Conservation (phyloP, 2,888 invertebrate species). For the Metellina segmentata region DNA sequence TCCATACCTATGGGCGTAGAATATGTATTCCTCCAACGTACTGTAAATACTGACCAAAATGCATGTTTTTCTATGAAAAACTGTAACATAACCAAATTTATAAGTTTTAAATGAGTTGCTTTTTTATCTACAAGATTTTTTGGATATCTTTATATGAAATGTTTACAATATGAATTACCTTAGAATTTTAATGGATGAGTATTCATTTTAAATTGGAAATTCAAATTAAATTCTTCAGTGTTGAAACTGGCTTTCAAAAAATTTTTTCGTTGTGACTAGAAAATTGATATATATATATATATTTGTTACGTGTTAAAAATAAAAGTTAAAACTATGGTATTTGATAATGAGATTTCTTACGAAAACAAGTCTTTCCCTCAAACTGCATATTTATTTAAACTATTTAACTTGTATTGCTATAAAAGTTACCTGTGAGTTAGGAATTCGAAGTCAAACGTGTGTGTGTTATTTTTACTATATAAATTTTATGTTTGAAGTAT, state of each 20-base stretch:
- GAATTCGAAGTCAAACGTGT: background rate
- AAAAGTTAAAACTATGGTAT: background rate
- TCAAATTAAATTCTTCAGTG: background rate
- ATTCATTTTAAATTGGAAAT: background rate
- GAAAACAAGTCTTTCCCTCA: constrained; percentile 17
- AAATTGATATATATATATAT: background rate
- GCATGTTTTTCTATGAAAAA: constrained; percentile 16
- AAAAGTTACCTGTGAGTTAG: background rate
- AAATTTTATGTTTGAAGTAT: background rate
- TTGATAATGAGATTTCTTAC: background rate
- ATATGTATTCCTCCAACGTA: no score
- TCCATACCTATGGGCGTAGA: background rate
- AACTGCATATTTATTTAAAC: constrained; percentile 8
- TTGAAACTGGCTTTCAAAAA: background rate
- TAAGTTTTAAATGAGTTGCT: background rate
- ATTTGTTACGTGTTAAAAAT: background rate
- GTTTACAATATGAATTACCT: background rate
- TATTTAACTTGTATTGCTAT: background rate
- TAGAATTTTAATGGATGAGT: background rate
- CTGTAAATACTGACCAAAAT: constrained; percentile 4
- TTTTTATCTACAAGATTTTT: background rate
- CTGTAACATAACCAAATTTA: background rate
- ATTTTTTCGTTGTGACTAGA: background rate
- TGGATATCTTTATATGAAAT: background rate
- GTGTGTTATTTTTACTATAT: background rate